Base-by-base conservation (phyloP, 2,113 vertebrate genomes). In the Etia nguti region DNA sequence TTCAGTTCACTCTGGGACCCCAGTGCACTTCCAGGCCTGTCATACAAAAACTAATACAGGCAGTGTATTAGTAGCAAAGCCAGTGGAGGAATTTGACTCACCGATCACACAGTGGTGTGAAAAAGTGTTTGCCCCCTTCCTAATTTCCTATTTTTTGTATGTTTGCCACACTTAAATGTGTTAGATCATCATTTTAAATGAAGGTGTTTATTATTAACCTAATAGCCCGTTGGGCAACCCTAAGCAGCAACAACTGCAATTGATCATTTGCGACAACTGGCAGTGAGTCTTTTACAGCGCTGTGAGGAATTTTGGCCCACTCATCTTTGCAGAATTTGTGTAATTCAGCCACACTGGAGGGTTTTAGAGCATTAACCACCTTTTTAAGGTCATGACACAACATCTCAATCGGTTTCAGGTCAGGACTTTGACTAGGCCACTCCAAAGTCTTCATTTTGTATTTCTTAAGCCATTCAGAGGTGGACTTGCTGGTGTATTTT, bases 1-100 rank as follows among this genome's bases (percentile, higher is more conserved):
- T 95, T 94, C 93, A 88, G 43, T 73, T 34, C 83, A 77, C 83
- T 82, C 29, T 22, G 31, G 8, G 38, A 31, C 22, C 83, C 6
- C 26, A 60, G 24, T 87, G 70, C 13, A 56, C 68, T 38, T 59
- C n/a, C 68, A 83, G 57, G 52, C 70, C 50, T 80, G 89, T 54
- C 60, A 85, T 79, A 26, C 59, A 87, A 65, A 91, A 80, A 87
- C 60, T 54, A 86, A 86, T 84, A 80, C 82, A 81, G 80, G 79
- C 73, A 43, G 82, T 18, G 70, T 65, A 81, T 89, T 60, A 11
- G 24, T 70, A n/a, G 22, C 83, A 90, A 91, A 92, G 84, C 86
- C 65, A 6, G 10, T 68, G 54, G 43, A 73, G 80, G 65, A 75
- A 86, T 86, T 77, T 81, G 87, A 92, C 90, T 83, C 77, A 41